Conservation (phyloP, 2,113 vertebrate genomes). For the Tychaedon coryphoeus region DNA sequence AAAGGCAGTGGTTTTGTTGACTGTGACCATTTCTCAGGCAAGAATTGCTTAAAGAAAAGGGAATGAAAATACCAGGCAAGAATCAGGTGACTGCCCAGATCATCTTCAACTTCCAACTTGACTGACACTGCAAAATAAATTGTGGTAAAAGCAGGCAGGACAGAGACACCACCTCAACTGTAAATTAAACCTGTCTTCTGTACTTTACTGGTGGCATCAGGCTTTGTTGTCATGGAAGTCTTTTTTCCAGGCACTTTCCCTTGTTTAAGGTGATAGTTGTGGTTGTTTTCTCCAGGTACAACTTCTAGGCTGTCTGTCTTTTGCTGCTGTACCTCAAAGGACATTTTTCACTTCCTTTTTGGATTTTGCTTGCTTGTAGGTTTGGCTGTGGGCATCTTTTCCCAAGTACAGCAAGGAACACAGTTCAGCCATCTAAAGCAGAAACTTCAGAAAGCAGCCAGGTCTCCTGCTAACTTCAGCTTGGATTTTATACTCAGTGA, state of each 20-base stretch:
- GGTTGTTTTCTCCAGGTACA: not conserved
- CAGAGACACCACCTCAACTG: not conserved
- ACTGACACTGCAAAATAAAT: not conserved
- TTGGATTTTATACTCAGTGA: not conserved
- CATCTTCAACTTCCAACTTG: not conserved
- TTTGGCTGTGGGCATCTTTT: not conserved
- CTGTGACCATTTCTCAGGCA: not conserved
- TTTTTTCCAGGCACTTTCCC: not conserved
- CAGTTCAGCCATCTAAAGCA: not conserved
- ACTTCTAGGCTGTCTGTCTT: not conserved
- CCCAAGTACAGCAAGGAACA: not conserved
- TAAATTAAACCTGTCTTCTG: not conserved
- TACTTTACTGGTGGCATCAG: not conserved
- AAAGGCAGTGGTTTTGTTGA: not conserved
- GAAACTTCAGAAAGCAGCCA: not conserved
- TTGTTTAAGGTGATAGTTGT: not conserved
- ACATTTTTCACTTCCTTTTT: not conserved
- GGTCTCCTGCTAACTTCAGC: not conserved
- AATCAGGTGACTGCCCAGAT: not conserved
- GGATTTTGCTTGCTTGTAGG: not conserved
- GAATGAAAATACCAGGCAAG: not conserved
- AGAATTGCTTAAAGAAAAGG: not conserved
- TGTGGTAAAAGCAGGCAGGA: not conserved
- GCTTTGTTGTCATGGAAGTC: not conserved
- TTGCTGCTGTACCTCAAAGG: not conserved